Base-by-base conservation (phyloP, 2,888 invertebrate genomes). In the Ochlodes sylvanus region DNA sequence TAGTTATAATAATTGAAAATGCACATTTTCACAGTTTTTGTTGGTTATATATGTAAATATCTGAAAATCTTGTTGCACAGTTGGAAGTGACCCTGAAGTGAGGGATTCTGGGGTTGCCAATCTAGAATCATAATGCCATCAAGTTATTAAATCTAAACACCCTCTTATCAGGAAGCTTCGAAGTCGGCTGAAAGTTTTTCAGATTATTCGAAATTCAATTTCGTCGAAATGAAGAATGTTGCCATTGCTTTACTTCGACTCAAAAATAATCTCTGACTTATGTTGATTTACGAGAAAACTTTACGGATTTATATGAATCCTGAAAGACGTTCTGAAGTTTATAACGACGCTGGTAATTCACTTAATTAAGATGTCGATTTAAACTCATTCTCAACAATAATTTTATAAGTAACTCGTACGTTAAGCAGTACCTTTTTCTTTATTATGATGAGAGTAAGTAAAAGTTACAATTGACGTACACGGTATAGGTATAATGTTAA, bases 241-340 rank as follows among this genome's bases (percentile, higher is more conserved):
- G 63, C 52, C 34, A 54, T 42, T 34, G 19, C 50, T 68, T 68
- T 58, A 63, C 52, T 52, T 27, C 57, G 63, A 52, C 63, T 68
- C 42, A 63, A 68, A 58, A 68, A 58, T 58, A 68, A 58, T 63
- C 52, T 63, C 58, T 68, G 63, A 63, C 63, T 63, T 68, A 63
- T 58, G 63, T 63, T 63, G 68, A 68, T 68, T 68, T 63, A 68
- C 63, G 68, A 63, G 63, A 44, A 68, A 68, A 68, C 44, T 68
- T 63, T 57, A 3, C n/a, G 63, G 68, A 68, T 63, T 63, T 63
- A 63, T 63, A 58, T 52, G 57, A 63, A 57, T 38, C 47, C 54
- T 56, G 47, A 55, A 60, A 44, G 67, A 61, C 68, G 47, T 9
- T 54, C 32, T 7, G 63, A 58, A 63, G 57, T 63, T 68, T 68